Evolutionary conservation across 2,113 vertebrate genomes (phyloP).

Genomic region (Myanophis thanlyinensis): DNA sequence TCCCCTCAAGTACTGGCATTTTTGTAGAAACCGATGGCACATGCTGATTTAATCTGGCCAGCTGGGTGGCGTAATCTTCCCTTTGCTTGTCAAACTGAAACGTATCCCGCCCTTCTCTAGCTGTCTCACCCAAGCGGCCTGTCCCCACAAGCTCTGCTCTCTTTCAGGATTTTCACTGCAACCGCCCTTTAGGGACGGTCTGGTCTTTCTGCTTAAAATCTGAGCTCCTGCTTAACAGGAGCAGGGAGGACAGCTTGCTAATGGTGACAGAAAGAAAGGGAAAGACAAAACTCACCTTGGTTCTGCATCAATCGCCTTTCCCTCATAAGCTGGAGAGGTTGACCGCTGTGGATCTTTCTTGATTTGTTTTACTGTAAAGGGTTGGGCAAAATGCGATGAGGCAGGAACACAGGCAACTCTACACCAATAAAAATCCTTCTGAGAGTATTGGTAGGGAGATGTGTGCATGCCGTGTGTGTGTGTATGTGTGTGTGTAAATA

Average conservation of each 20-base stretch:
- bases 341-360: not conserved
- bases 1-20: not conserved
- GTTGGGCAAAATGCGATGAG: not conserved
- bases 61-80: not conserved
- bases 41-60: not conserved
- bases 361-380: not conserved
- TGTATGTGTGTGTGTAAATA: not conserved
- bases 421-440: not conserved
- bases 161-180: not conserved
- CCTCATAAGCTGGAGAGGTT: not conserved
- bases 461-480: not conserved
- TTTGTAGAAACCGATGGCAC: no score
- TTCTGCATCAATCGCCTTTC: not conserved
- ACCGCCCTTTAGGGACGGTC: not conserved
- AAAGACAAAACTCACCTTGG: conserved; percentile 3
- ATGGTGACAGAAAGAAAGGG: not conserved
- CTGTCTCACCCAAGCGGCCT: conserved; percentile 1
- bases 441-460: not conserved
- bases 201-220: not conserved
- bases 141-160: not conserved
- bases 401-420: not conserved
- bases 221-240: not conserved
- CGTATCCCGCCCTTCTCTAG: conserved; percentile 9
- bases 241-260: not conserved
- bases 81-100: conserved; percentile 37